A percentile compares a stretch with the other conserved stretches of the same genome.
Evolutionary conservation across 53 echinoderm and acorn worm species (phyloP).

Genomic region (Temnopleurus reevesii): DNA sequence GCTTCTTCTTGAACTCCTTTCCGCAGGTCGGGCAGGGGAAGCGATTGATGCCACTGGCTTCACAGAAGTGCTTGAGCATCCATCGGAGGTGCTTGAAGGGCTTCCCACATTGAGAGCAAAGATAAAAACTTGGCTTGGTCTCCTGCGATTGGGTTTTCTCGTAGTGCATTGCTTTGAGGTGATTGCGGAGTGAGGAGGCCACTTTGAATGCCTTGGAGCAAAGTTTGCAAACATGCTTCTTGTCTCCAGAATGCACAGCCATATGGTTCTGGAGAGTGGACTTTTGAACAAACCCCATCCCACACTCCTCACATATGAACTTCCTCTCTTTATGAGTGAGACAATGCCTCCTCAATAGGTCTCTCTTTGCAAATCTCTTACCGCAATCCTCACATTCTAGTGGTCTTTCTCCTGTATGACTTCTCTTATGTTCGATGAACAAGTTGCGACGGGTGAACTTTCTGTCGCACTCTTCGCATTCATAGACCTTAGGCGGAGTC

Average conservation of each 20-base stretch:
- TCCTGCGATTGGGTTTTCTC: background rate
- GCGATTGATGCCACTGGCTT: constrained; percentile 20
- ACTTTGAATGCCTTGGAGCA: constrained; percentile 75
- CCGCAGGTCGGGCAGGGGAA: background rate
- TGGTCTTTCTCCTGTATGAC: constrained; percentile 45
- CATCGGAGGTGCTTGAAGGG: constrained; percentile 26
- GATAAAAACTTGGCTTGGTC: background rate
- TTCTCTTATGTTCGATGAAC: constrained; percentile 18
- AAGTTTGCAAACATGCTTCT: constrained; percentile 72
- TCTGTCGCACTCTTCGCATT: background rate
- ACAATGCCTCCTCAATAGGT: constrained; percentile 19
- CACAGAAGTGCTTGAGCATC: constrained; percentile 47
- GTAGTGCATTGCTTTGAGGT: constrained; percentile 28
- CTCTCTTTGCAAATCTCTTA: constrained; percentile 52
- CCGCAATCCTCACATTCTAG: constrained; percentile 26
- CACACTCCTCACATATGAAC: constrained; percentile 25
- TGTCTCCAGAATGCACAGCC: constrained; percentile 78
- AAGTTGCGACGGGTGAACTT: constrained; percentile 44
- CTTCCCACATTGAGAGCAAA: constrained; percentile 42
- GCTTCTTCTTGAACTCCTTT: constrained; percentile 37
- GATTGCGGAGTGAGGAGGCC: constrained; percentile 24
- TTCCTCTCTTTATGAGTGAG: constrained; percentile 19
- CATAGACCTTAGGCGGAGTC: background rate
- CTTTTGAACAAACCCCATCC: background rate
- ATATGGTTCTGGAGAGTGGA: constrained; percentile 65